Percentiles rank a stretch among this genome's conserved stretches.
phyloP scores from a whole-genome alignment of 2,888 invertebrate genomes.

The Xiphydria camelus region DNA sequence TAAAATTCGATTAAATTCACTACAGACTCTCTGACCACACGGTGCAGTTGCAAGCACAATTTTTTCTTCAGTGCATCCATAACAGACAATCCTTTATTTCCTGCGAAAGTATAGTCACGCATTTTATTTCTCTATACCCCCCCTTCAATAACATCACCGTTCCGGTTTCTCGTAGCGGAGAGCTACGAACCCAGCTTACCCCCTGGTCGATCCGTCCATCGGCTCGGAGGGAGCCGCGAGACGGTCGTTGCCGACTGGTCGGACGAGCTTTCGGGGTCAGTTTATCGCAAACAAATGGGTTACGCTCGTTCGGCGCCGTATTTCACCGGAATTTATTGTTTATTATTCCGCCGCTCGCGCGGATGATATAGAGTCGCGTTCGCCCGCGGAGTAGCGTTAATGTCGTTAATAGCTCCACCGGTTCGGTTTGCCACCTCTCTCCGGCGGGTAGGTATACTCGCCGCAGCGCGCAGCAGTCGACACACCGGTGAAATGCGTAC shows the following conservation, averaged over 20 bases:
- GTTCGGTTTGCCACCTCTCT: background rate
- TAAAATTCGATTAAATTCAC: no score
- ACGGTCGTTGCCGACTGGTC: slow-evolving; percentile 45
- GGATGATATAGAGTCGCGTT: slow-evolving; percentile 53
- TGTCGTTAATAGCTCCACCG: slow-evolving; percentile 53
- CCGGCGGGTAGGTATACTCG: background rate
- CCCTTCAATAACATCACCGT: background rate
- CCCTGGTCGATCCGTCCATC: slow-evolving; percentile 1
- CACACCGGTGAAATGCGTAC: no score
- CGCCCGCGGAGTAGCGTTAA: slow-evolving; percentile 51
- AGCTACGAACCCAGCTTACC: background rate
- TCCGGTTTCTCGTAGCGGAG: background rate
- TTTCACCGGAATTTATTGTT: slow-evolving; percentile 56
- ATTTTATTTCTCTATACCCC: background rate
- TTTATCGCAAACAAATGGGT: slow-evolving; percentile 57
- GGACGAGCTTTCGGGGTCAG: slow-evolving; percentile 53
- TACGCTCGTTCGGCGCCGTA: slow-evolving; percentile 55
- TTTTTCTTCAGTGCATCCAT: no score
- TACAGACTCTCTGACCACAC: no score
- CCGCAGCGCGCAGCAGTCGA: background rate
- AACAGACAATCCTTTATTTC: no score
- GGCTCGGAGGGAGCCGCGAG: slow-evolving; percentile 19
- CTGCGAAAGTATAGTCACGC: no score
- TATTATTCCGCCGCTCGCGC: slow-evolving; percentile 46
- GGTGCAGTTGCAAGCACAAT: no score